Conservation (phyloP, 2,888 invertebrate species). For the Brachylomia viminalis region DNA sequence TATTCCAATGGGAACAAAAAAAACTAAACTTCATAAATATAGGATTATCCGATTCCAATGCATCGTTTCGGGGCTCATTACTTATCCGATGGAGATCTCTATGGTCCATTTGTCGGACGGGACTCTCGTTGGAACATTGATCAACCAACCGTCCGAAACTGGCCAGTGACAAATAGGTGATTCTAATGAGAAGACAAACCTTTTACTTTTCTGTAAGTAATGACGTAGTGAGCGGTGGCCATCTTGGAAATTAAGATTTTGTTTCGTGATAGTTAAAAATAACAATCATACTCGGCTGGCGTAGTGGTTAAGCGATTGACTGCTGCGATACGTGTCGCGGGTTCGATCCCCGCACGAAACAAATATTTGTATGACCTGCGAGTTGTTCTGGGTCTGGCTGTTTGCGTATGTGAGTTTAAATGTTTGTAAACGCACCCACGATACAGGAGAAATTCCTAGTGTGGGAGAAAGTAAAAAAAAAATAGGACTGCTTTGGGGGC, state of each 20-base stretch:
- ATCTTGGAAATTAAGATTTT: slow-evolving; percentile 34
- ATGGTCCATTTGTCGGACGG: slow-evolving; percentile 59
- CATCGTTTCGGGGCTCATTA: slow-evolving; percentile 57
- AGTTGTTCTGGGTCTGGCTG: too few relatives aligned
- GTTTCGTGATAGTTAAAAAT: slow-evolving; percentile 8
- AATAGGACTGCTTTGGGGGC: not conserved
- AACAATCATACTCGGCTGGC: too few relatives aligned
- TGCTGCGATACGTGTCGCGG: too few relatives aligned
- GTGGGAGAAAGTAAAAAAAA: too few relatives aligned
- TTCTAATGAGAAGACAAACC: slow-evolving; percentile 39
- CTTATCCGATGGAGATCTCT: slow-evolving; percentile 66
- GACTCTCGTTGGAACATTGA: slow-evolving; percentile 53
- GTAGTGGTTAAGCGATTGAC: too few relatives aligned
- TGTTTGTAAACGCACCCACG: too few relatives aligned
- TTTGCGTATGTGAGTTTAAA: too few relatives aligned
- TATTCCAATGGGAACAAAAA: slow-evolving; percentile 21
- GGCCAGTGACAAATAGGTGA: slow-evolving; percentile 64
- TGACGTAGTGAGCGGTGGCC: slow-evolving; percentile 15
- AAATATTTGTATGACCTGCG: too few relatives aligned
- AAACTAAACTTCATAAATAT: slow-evolving; percentile 20
- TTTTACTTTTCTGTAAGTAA: slow-evolving; percentile 19
- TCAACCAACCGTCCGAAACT: slow-evolving; percentile 50
- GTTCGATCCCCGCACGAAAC: too few relatives aligned
- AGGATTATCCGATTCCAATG: slow-evolving; percentile 49
- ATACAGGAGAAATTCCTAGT: too few relatives aligned